Percentiles rank a stretch among this genome's conserved stretches.
phyloP scores from a whole-genome alignment of 1,140 invertebrate genomes.

The Mycetomoellerius zeteki region DNA sequence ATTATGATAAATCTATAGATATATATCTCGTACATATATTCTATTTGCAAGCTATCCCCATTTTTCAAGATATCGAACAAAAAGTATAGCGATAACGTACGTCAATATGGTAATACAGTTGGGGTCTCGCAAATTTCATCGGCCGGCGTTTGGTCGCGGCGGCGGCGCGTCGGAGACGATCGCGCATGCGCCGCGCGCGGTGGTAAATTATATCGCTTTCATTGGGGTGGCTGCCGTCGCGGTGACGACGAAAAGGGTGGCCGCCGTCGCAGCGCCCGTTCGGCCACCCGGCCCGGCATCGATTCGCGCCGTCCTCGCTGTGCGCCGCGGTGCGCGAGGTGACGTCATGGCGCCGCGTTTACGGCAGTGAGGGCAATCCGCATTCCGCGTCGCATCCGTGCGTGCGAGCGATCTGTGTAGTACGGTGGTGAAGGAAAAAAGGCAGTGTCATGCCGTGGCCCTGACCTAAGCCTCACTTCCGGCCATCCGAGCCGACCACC shows the following conservation, averaged over 20 bases:
- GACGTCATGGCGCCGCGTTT: conserved; percentile 77
- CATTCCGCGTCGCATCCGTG: conserved; percentile 71
- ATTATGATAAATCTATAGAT: neutral
- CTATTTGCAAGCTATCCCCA: neutral
- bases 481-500: conserved; percentile 66
- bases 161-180: neutral
- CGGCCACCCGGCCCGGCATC: conserved; percentile 74
- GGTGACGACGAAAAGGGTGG: conserved; percentile 62
- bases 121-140: neutral
- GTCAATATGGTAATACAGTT: conserved; percentile 5
- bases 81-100: too few species aligned
- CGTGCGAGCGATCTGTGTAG: neutral
- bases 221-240: conserved; percentile 36
- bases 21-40: neutral
- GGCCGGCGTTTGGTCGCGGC: neutral
- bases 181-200: conserved; percentile 48
- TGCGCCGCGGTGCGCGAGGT: conserved; percentile 64
- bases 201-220: conserved; percentile 31
- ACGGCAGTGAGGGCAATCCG: conserved; percentile 66
- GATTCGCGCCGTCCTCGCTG: conserved; percentile 69
- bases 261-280: conserved; percentile 71
- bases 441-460: conserved; percentile 76
- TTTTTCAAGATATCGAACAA: neutral
- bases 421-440: conserved; percentile 21
- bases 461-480: conserved; percentile 74